Percentiles rank a stretch among this genome's conserved stretches.
phyloP scores from a whole-genome alignment of 2,888 invertebrate genomes.

The Eupelmus urozonus region DNA sequence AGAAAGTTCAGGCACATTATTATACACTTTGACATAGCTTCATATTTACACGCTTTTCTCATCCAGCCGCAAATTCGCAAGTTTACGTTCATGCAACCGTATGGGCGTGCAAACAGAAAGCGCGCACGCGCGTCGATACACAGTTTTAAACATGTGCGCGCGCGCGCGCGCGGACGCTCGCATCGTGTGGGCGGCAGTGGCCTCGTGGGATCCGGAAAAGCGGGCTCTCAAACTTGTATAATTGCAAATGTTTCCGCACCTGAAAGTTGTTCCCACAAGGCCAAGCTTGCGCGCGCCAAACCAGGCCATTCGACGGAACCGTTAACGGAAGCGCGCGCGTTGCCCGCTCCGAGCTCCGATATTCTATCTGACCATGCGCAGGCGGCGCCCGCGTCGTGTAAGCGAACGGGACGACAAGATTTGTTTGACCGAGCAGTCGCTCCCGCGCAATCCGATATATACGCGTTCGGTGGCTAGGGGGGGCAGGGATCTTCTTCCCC shows the following conservation, averaged over 20 bases:
- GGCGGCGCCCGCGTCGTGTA: background rate
- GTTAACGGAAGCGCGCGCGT: conserved; percentile 19
- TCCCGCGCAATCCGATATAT: conserved; percentile 2
- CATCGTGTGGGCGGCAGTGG: too few species aligned
- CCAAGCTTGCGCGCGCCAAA: conserved; percentile 11
- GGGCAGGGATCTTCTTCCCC: conserved; percentile 1
- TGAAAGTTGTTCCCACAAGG: conserved; percentile 43
- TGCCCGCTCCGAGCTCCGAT: conserved; percentile 15
- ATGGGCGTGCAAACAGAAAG: background rate
- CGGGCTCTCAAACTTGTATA: conserved; percentile 50
- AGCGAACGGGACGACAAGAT: conserved; percentile 32
- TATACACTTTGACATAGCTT: too few species aligned
- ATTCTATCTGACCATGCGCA: conserved; percentile 31
- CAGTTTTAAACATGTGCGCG: background rate
- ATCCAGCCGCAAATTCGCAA: too few species aligned
- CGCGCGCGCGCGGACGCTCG: background rate
- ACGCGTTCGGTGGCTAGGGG: background rate
- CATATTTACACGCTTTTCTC: too few species aligned
- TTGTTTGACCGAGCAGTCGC: conserved; percentile 44
- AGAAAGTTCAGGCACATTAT: too few species aligned
- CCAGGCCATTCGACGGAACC: background rate
- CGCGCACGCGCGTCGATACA: background rate
- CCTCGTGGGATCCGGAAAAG: conserved; percentile 24
- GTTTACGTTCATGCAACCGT: background rate
- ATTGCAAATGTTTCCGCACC: conserved; percentile 57